These are phyloP conservation scores for Cacatua alba DNA, from an alignment of 2,113 vertebrate genomes.

Conservation along the genomic window DNA sequence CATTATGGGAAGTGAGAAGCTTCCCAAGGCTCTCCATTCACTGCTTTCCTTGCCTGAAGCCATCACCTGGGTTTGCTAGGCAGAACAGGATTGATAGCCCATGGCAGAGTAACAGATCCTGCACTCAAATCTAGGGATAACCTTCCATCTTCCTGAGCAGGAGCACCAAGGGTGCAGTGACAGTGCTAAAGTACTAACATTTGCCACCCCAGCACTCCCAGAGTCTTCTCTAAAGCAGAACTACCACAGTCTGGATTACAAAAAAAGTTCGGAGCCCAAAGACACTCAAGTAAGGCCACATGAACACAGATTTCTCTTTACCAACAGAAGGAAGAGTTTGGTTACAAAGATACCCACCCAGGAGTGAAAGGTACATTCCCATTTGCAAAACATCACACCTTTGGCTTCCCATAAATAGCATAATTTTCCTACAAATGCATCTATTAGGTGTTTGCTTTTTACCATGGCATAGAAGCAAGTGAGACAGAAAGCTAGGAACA, in stretches of 20 bases:
- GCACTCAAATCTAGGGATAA: neutral
- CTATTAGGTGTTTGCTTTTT: neutral
- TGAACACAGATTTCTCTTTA: neutral
- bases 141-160: neutral
- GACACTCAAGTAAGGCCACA: neutral
- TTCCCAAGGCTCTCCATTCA: neutral
- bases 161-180: neutral
- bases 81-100: neutral
- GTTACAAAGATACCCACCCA: neutral
- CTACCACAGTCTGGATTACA: fast-evolving
- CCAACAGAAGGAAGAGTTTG: neutral
- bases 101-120: neutral
- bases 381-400: neutral
- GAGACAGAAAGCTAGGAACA: neutral
- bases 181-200: neutral
- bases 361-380: neutral
- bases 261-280: neutral
- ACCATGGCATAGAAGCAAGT: neutral
- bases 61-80: neutral
- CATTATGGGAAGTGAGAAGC: neutral
- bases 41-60: neutral
- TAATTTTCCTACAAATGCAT: neutral
- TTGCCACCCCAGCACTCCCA: neutral
- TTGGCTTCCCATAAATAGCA: neutral
- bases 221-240: neutral